Conservation (phyloP, 2,888 invertebrate genomes). For the Neoitamus cyanurus region DNA sequence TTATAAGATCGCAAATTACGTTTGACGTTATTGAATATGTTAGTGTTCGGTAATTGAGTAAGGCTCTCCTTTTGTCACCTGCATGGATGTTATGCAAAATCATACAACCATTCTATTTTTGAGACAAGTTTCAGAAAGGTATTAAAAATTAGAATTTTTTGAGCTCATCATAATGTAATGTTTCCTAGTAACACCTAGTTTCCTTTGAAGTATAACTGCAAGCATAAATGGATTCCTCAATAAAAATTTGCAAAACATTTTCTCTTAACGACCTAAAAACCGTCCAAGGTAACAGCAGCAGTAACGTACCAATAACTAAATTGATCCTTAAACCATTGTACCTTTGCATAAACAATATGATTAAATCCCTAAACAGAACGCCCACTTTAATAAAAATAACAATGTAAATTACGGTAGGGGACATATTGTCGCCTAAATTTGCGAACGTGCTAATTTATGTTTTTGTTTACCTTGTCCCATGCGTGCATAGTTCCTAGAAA, state of each 20-base stretch:
- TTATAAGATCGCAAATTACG: too few species aligned
- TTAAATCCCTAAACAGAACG: slow-evolving; percentile 40
- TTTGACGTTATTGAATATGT: too few species aligned
- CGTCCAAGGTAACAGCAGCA: background rate
- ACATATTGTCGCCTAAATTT: background rate
- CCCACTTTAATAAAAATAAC: slow-evolving; percentile 6
- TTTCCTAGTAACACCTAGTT: background rate
- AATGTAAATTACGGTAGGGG: background rate
- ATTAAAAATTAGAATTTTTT: background rate
- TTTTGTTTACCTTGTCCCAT: background rate
- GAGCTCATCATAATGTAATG: background rate
- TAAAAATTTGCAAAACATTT: slow-evolving; percentile 2
- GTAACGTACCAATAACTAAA: background rate
- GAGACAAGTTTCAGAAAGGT: background rate
- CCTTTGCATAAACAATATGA: slow-evolving; percentile 1
- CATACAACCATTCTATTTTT: background rate
- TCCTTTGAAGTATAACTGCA: background rate
- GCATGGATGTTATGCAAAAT: too few species aligned
- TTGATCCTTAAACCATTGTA: background rate
- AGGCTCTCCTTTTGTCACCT: too few species aligned
- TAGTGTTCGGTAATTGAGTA: too few species aligned
- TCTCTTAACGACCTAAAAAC: background rate
- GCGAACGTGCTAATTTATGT: background rate
- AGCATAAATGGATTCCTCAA: background rate
- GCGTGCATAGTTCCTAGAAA: background rate